These are phyloP conservation scores for Calidris pygmaea DNA, from an alignment of 2,113 vertebrate species.

Conservation along the genomic window DNA sequence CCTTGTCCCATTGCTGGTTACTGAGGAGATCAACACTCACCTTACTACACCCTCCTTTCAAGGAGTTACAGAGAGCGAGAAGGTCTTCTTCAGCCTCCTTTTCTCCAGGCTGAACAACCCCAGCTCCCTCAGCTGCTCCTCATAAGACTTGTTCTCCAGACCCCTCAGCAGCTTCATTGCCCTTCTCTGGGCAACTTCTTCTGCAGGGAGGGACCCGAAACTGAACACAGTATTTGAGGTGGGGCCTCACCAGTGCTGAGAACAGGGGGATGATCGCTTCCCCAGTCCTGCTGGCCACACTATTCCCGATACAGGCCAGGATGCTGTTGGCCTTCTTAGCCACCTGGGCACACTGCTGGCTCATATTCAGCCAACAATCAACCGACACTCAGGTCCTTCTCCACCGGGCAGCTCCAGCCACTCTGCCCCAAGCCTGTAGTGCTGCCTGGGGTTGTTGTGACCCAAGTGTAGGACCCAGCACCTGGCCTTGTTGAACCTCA, in stretches of 20 bases:
- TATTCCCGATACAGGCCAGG: too few species aligned
- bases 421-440: neutral
- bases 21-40: rapidly evolving
- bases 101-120: neutral
- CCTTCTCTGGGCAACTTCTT: neutral
- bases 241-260: neutral
- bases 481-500: neutral
- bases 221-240: rapidly evolving
- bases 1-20: neutral
- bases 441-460: rapidly evolving
- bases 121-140: neutral
- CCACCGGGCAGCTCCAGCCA: rapidly evolving
- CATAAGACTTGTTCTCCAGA: neutral
- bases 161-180: neutral
- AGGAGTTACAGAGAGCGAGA: rapidly evolving
- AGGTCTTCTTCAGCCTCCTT: neutral
- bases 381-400: neutral
- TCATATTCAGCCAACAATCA: rapidly evolving
- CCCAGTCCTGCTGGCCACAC: neutral
- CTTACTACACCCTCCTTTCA: neutral
- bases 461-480: neutral
- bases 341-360: neutral
- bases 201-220: neutral
- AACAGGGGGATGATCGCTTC: neutral
- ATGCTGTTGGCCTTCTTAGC: neutral